Evolutionary conservation across 1,140 invertebrate species (phyloP), one percentile per base, ranked within the genome.

Genomic region (Aphidius gifuensis): DNA sequence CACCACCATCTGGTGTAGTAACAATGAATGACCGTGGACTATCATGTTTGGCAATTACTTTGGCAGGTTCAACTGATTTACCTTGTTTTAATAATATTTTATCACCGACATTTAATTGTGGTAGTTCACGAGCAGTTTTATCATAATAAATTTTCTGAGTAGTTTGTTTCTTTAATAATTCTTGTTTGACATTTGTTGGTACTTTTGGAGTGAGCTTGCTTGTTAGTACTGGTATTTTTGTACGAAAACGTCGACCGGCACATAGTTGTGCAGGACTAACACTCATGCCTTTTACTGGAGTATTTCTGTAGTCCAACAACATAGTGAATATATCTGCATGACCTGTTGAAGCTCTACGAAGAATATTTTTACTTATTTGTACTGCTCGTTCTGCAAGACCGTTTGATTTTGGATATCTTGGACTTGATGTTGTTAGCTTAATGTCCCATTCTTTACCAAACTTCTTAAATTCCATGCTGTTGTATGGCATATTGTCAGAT

Each of bases 401-500:
- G 60, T 73, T 74, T 1, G 67, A 69, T 40, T 68, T 60, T 6
- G 71, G 65, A 58, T 74, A 69, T 7, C 51, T 51, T 0, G 70
- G 73, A 55, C 71, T 73, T 6, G 65, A 69, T 9, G 71, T 74
- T 32, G 54, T 62, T 51, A 67, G 68, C 42, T 64, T 42, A 54
- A 75, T 68, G 45, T 70, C 65, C 66, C 69, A 72, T 42, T 64
- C 57, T 21, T 61, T 47, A 8, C 61, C 48, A 58, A 72, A 75
- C 38, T 62, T 40, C 54, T 42, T 44, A 47, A 72, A 65, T 50
- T 72, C 65, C 9, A 21, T 6, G 7, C 60, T 62, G 6, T 42
- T 49, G 63, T 68, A 75, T 23, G 69, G 68, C 11, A 70, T 60
- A 65, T 75, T 75, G 64, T 75, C 74, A 6, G 69, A 54, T 32